Evolutionary conservation across 2,888 invertebrate species (phyloP).

Genomic region (Clepsis dumicolana): DNA sequence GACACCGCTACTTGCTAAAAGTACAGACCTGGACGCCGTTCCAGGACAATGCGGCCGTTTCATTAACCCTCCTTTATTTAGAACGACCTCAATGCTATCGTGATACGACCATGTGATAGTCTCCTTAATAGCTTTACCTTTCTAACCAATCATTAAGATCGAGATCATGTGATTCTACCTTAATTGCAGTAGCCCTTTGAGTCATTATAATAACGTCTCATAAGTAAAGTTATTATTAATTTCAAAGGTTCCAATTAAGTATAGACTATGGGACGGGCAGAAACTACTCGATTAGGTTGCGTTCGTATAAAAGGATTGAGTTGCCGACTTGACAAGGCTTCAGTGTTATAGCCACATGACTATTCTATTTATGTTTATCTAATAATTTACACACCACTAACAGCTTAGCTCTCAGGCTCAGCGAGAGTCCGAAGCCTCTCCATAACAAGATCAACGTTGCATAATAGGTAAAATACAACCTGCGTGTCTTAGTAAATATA

Average conservation of each 20-base stretch:
- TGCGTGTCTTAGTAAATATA: not conserved
- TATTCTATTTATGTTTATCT: slow-evolving; percentile 35
- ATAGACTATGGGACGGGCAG: not conserved
- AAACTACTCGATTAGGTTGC: slow-evolving; percentile 25
- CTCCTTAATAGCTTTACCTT: not conserved
- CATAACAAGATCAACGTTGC: slow-evolving; percentile 33
- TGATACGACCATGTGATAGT: not conserved
- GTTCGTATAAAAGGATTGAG: slow-evolving; percentile 66
- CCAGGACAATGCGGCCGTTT: not conserved
- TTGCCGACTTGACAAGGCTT: slow-evolving; percentile 61
- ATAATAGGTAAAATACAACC: not conserved
- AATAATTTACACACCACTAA: slow-evolving; percentile 25
- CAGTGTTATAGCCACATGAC: slow-evolving; percentile 51
- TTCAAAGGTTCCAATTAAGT: not conserved
- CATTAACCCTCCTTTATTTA: not conserved
- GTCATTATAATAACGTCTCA: slow-evolving; percentile 17
- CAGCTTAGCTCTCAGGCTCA: slow-evolving; percentile 33
- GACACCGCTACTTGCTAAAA: slow-evolving; percentile 7
- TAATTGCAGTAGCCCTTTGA: not conserved
- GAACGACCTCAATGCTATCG: not conserved
- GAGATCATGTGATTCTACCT: slow-evolving; percentile 11
- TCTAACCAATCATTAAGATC: slow-evolving; percentile 3
- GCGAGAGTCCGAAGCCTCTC: slow-evolving; percentile 32
- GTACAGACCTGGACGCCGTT: not conserved
- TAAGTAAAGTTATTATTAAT: slow-evolving; percentile 9